Evolutionary conservation across 2,113 vertebrate species (phyloP).

Genomic region (Smithornis capensis): DNA sequence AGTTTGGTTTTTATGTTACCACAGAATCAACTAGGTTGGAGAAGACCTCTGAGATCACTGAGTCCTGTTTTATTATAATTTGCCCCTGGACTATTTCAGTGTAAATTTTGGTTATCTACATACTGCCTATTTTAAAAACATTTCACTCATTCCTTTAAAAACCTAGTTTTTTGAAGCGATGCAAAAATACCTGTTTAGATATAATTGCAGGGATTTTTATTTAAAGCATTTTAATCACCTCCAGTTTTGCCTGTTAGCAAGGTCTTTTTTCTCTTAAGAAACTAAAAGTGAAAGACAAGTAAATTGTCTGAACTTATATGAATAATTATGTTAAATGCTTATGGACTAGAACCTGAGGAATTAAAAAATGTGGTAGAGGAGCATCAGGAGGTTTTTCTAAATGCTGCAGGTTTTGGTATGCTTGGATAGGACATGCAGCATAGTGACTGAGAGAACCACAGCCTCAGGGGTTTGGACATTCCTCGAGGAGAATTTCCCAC

Average conservation of each 20-base stretch:
- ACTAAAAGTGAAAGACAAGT: neutral
- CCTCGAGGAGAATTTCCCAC: neutral
- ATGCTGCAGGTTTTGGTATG: neutral
- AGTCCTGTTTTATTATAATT: neutral
- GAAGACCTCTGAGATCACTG: too few species aligned
- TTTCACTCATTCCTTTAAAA: neutral
- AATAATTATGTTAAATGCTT: neutral
- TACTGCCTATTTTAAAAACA: neutral
- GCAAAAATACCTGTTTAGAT: neutral
- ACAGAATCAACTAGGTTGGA: too few species aligned
- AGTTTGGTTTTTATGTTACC: neutral
- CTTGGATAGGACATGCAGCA: neutral
- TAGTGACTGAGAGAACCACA: neutral
- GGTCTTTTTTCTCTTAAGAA: neutral
- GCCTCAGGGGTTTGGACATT: neutral
- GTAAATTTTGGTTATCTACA: neutral
- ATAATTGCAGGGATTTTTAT: neutral
- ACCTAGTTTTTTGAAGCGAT: neutral
- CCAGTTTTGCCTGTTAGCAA: constrained; percentile 7
- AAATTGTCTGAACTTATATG: neutral
- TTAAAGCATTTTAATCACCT: neutral
- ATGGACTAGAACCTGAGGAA: neutral
- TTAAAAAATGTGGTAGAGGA: neutral
- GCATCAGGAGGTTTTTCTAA: neutral
- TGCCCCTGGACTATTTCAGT: neutral